phyloP scores from a whole-genome alignment of 2,113 vertebrate species.

The Marmota monax region DNA sequence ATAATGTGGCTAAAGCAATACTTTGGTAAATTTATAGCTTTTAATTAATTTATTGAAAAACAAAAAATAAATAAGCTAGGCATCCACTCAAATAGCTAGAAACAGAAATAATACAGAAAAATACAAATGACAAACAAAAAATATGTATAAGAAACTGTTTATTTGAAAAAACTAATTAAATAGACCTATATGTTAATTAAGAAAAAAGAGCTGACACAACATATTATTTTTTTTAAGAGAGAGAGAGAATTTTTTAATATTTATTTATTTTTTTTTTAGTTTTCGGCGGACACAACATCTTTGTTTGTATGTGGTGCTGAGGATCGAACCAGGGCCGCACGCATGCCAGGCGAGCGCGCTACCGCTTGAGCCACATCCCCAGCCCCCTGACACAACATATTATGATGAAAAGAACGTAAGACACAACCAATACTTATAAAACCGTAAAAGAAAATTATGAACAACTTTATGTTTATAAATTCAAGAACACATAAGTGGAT shows the following conservation, averaged over 20 bases:
- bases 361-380: no score
- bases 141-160: background rate
- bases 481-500: background rate
- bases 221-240: no score
- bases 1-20: background rate
- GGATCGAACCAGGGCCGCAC: no score
- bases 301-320: no score
- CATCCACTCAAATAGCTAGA: background rate
- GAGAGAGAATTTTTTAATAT: no score
- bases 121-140: background rate
- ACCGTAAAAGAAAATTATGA: conserved; percentile 1
- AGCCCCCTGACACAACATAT: background rate
- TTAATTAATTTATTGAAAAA: background rate
- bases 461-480: background rate
- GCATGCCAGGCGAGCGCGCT: no score
- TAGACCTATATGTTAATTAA: background rate
- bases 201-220: background rate
- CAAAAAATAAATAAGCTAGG: background rate
- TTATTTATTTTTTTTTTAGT: no score
- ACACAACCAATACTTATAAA: background rate
- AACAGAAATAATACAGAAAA: background rate
- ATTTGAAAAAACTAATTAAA: background rate
- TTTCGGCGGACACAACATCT: no score
- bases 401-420: background rate
- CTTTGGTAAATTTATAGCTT: background rate